Evolutionary conservation across 2,113 vertebrate species (phyloP).

Genomic region (Fregata magnificens): DNA sequence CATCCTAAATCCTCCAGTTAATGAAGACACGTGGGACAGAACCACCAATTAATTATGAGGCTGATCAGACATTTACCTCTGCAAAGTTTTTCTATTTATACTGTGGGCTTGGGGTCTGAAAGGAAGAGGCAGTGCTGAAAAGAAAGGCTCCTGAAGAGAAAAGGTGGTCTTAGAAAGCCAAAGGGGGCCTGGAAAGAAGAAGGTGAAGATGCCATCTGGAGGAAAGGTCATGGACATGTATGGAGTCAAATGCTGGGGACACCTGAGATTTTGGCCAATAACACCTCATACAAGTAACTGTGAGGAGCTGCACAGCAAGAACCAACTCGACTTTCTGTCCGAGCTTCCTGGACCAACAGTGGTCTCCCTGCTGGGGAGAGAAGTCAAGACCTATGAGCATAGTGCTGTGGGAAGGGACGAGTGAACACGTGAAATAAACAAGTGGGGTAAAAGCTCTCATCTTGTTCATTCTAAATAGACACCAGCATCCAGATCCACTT

Average conservation of each 20-base stretch:
- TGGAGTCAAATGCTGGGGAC: neutral
- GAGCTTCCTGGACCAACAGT: neutral
- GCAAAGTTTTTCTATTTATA: neutral
- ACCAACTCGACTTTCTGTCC: neutral
- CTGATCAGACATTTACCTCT: neutral
- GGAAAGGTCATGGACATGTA: fast-evolving
- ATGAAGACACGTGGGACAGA: neutral
- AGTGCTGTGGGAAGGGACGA: neutral
- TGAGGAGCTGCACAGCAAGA: neutral
- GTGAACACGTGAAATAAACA: neutral
- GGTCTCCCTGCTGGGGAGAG: neutral
- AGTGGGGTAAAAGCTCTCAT: neutral
- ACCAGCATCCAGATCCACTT: neutral
- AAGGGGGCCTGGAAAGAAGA: neutral
- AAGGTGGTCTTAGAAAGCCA: neutral
- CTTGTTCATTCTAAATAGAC: neutral
- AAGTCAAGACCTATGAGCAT: neutral
- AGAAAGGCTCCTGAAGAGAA: neutral
- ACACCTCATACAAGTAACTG: neutral
- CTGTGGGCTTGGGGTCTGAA: neutral
- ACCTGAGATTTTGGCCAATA: neutral
- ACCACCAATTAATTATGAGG: neutral
- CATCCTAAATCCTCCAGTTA: neutral
- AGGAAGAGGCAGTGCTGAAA: neutral
- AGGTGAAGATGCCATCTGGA: neutral